These are phyloP conservation scores for Coregonus sp. DNA, from an alignment of 2,797 vertebrate species.

Conservation along the genomic window DNA sequence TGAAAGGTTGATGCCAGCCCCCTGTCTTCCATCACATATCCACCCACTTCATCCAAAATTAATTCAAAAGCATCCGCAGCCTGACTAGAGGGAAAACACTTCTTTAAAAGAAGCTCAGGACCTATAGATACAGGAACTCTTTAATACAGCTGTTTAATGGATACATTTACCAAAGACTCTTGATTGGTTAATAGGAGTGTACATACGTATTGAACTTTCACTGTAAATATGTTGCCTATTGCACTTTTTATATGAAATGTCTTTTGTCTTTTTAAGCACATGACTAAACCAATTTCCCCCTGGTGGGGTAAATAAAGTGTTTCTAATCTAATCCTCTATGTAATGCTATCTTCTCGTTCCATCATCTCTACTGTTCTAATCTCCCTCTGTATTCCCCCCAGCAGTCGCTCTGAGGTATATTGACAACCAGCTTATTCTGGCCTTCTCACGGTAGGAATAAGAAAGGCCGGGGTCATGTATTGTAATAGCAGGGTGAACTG, in stretches of 20 bases:
- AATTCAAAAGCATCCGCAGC: background rate
- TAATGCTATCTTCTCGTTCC: background rate
- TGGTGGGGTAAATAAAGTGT: background rate
- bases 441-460: background rate
- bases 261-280: too few relatives aligned
- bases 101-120: background rate
- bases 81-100: background rate
- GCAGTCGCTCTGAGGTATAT: background rate
- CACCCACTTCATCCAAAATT: background rate
- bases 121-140: too few relatives aligned
- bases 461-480: slow-evolving; percentile 36
- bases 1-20: background rate
- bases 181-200: too few relatives aligned
- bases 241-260: too few relatives aligned
- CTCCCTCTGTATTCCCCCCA: background rate
- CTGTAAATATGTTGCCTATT: too few relatives aligned
- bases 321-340: background rate
- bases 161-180: too few relatives aligned
- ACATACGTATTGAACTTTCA: too few relatives aligned
- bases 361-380: background rate
- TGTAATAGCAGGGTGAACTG: slow-evolving; percentile 29
- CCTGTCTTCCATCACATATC: background rate
- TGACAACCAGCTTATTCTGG: background rate
- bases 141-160: too few relatives aligned
- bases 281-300: background rate